phyloP scores from a whole-genome alignment of 1,140 invertebrate species.

The Schlechtendalia chinensis region DNA sequence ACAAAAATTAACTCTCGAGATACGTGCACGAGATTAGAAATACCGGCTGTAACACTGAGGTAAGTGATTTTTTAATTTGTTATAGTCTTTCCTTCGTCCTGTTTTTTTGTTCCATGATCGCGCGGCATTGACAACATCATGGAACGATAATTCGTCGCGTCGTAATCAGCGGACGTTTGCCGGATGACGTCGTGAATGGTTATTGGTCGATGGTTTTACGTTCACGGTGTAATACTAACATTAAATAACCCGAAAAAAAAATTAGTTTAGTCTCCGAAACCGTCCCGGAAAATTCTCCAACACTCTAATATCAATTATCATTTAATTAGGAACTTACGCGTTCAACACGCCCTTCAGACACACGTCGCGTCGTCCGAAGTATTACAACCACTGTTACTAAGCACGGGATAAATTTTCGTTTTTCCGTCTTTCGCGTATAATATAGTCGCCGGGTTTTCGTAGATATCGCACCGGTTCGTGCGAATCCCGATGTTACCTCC shows the following conservation, averaged over 20 bases:
- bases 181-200: conserved; percentile 26
- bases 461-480: neutral
- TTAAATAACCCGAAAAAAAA: too few species aligned
- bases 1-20: too few species aligned
- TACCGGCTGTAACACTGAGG: too few species aligned
- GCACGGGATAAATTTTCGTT: too few species aligned
- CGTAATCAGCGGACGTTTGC: conserved; percentile 24
- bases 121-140: neutral
- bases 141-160: neutral
- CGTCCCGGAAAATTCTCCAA: too few species aligned
- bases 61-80: too few species aligned
- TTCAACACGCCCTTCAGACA: neutral
- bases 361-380: neutral
- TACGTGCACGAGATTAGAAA: too few species aligned
- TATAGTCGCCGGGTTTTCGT: neutral
- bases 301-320: too few species aligned
- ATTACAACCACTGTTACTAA: too few species aligned
- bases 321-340: too few species aligned
- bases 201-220: neutral
- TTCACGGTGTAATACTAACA: neutral
- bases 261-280: too few species aligned
- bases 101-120: neutral
- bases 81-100: too few species aligned
- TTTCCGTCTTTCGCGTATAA: neutral
- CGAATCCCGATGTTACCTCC: conserved; percentile 14